A percentile compares a stretch with the other conserved stretches of the same genome.
phyloP scores from a whole-genome alignment of 1,140 invertebrate species.

The Bombus waltoni region DNA sequence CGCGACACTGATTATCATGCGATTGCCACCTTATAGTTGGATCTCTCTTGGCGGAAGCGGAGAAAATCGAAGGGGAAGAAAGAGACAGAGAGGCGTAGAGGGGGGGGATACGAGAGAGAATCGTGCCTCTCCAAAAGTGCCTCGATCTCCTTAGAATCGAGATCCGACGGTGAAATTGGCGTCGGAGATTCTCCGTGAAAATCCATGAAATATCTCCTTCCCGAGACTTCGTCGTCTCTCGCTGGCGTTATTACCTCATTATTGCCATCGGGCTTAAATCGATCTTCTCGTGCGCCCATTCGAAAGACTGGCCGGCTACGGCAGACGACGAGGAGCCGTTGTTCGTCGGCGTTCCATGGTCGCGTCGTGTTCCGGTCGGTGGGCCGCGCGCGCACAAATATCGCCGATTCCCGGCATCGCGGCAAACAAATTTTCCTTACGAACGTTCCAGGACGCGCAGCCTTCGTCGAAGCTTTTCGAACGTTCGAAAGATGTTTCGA shows the following conservation, averaged over 20 bases:
- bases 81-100: neutral
- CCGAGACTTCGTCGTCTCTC: neutral
- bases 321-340: neutral
- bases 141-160: neutral
- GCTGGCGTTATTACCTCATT: conserved; percentile 47
- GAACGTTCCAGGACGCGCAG: too few species aligned
- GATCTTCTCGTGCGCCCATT: neutral
- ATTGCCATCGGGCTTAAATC: conserved; percentile 31
- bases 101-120: neutral
- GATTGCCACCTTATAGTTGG: conserved; percentile 61
- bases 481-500: too few species aligned
- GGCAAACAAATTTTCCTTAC: too few species aligned
- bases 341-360: neutral
- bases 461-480: too few species aligned
- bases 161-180: conserved; percentile 33
- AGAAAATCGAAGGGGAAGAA: conserved; percentile 1
- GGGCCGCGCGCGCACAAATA: too few species aligned
- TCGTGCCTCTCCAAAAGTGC: neutral
- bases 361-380: neutral
- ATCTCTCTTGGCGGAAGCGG: neutral
- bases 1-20: conserved; percentile 67
- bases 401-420: too few species aligned
- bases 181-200: conserved; percentile 51
- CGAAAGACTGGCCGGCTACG: conserved; percentile 8
- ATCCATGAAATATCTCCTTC: conserved; percentile 59